Evolutionary conservation across 2,888 invertebrate species (phyloP), one percentile per base, ranked within the genome.

Genomic region (Latrodectus hesperus): DNA sequence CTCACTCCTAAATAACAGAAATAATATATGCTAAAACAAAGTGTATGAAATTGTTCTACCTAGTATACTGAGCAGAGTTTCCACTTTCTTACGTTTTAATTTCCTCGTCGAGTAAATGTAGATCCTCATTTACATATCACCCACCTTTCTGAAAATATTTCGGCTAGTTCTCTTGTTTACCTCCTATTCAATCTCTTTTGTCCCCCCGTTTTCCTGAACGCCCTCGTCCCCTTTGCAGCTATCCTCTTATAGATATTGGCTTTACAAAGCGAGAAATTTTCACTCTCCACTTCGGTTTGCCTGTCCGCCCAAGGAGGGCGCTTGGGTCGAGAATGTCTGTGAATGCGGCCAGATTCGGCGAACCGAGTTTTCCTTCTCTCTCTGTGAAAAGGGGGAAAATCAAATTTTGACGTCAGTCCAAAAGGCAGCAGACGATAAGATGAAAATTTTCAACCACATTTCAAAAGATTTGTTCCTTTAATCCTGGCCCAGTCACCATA

Each of bases 11-110:
- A 38, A 38, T 38, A 38, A 38, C 38, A 38, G 38, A 38, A 38
- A 38, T 38, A 38, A 38, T 38, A 6, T 38, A 38, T 38, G 38
- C 38, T 16, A 11, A 60, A 60, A 60, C 22, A 77, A 53, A 53
- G 68, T 55, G 67, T 55, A 17, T 52, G 17, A 79, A 68, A 71
- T 71, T 68, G 17, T n/a, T 49, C 53, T 17, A 68, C n/a, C 60
- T 65, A 26, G 53, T 79, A 55, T 71, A 71, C 55, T 70, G 79
- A 79, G 60, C 78, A 78, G 78, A 65, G 73, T 84, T 84, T 84
- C 84, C 84, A 84, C 78, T 84, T 84, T 84, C 84, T 84, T 84
- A 78, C 78, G 55, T 84, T 84, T 84, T 84, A 84, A 84, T 84
- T 84, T 84, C 84, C 84, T 84, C 78, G 17, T n/a, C 68, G 78